These are phyloP conservation scores for Halichoerus grypus DNA, from an alignment of 2,113 vertebrate genomes.

Conservation along the genomic window DNA sequence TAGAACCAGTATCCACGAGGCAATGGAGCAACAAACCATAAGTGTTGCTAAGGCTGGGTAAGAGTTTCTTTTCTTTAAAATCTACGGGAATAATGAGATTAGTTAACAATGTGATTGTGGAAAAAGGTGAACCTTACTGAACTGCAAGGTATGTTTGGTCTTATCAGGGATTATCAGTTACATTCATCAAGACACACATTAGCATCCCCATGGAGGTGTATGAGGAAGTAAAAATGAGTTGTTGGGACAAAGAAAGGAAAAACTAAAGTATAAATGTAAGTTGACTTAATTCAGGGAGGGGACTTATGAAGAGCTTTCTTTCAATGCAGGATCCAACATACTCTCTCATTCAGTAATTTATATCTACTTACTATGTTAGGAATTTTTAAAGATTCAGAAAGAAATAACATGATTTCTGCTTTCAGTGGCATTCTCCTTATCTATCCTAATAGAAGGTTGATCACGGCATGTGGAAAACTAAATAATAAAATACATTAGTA, in stretches of 20 bases:
- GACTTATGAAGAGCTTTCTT: neutral
- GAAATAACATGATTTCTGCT: neutral
- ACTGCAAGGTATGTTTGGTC: neutral
- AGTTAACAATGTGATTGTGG: neutral
- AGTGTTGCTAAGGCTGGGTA: slow-evolving; percentile 99
- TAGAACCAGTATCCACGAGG: slow-evolving; percentile 97
- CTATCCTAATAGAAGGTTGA: neutral
- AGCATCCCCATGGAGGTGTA: neutral
- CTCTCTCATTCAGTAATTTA: neutral
- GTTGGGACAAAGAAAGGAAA: neutral
- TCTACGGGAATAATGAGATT: neutral
- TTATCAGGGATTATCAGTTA: neutral
- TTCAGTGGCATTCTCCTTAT: slow-evolving; percentile 25
- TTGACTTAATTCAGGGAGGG: neutral
- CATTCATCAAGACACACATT: neutral
- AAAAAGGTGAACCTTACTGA: neutral
- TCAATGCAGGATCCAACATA: neutral
- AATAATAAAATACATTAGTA: neutral
- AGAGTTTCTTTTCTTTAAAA: slow-evolving; percentile 61
- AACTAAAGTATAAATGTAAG: neutral
- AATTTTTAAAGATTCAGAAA: slow-evolving; percentile 50
- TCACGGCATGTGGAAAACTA: neutral
- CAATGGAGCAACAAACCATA: slow-evolving; percentile 99
- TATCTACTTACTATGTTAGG: neutral
- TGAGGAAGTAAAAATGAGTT: slow-evolving; percentile 51